Conservation (phyloP, 2,113 vertebrate species). For the Cyrtonyx montezumae region DNA sequence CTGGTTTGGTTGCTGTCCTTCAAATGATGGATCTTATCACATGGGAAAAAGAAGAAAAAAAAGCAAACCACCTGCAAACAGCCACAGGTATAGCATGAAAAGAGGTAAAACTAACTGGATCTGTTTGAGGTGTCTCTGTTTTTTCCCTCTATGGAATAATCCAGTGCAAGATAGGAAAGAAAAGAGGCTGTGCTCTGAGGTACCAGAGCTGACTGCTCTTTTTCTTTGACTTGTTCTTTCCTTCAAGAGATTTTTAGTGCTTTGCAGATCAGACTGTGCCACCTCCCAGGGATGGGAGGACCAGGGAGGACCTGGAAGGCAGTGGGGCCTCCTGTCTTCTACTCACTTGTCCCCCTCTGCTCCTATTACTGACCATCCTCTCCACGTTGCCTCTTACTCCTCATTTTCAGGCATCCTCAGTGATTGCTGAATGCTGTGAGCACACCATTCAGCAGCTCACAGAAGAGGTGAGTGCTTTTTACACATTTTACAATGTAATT, state of each 20-base stretch:
- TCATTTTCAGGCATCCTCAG: background rate
- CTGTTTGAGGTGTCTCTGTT: background rate
- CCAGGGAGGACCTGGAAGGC: background rate
- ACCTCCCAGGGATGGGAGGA: background rate
- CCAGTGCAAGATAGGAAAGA: background rate
- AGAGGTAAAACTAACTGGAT: constrained; percentile 8
- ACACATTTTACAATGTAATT: background rate
- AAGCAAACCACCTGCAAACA: background rate
- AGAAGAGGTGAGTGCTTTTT: background rate
- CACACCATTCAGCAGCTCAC: background rate
- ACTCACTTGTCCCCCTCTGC: background rate
- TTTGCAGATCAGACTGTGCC: background rate
- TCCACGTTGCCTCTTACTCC: background rate
- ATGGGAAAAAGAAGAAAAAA: background rate
- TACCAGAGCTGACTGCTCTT: background rate
- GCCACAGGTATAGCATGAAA: constrained; percentile 12
- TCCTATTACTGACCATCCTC: background rate
- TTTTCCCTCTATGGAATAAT: background rate
- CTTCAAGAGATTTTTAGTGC: background rate
- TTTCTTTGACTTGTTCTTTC: background rate
- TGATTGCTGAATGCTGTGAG: background rate
- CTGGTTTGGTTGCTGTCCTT: constrained; percentile 48
- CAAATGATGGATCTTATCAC: constrained; percentile 33
- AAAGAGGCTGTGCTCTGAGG: background rate
- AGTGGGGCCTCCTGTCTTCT: background rate